phyloP scores from a whole-genome alignment of 2,113 vertebrate genomes.

The Bostrychus sinensis region DNA sequence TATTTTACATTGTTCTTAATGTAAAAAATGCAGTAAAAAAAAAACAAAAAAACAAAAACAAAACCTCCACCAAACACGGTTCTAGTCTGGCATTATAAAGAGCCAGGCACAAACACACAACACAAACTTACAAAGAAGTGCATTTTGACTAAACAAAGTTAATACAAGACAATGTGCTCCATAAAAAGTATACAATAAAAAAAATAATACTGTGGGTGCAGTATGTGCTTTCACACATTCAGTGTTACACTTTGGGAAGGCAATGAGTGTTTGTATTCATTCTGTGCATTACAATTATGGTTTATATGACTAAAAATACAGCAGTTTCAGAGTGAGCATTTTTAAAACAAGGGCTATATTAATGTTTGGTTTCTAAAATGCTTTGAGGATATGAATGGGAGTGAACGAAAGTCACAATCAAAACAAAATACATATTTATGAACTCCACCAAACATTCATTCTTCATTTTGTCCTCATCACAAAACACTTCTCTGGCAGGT shows the following conservation, averaged over 20 bases:
- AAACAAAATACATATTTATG: not conserved
- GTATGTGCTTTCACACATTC: constrained; percentile 16
- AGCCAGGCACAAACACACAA: constrained; percentile 6
- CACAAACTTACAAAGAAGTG: constrained; percentile 27
- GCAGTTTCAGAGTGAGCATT: not conserved
- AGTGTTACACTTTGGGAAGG: not conserved
- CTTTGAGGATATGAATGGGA: not conserved
- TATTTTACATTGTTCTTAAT: constrained; percentile 1
- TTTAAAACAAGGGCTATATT: not conserved
- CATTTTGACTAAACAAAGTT: constrained; percentile 24
- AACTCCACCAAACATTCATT: not conserved
- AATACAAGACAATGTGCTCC: constrained; percentile 7
- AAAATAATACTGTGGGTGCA: constrained; percentile 1
- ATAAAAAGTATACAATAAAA: not conserved
- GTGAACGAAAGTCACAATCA: not conserved
- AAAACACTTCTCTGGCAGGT: not conserved
- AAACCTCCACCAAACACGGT: not conserved
- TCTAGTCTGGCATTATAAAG: not conserved
- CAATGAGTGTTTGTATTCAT: not conserved
- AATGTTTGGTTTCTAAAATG: not conserved
- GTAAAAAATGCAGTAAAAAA: not conserved
- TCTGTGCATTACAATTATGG: not conserved
- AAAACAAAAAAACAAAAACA: not conserved
- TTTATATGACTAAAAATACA: constrained; percentile 10
- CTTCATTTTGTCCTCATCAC: not conserved